Evolutionary conservation across 2,797 vertebrate species (phyloP).

Genomic region (Micrastur ruficollis): DNA sequence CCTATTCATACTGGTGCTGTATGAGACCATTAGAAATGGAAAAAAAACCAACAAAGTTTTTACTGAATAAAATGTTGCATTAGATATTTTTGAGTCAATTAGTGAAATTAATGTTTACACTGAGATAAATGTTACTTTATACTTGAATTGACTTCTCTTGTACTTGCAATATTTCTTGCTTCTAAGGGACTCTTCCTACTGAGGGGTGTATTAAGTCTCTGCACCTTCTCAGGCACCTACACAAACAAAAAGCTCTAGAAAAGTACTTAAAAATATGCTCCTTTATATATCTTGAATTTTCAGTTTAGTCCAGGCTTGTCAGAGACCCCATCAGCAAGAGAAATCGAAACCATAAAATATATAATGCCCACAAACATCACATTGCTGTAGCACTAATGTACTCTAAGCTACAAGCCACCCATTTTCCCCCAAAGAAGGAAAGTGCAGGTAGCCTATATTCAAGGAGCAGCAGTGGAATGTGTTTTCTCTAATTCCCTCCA

Average conservation of each 20-base stretch:
- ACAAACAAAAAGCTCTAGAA: neutral
- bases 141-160: neutral
- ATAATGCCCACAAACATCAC: neutral
- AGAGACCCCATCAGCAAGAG: neutral
- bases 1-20: neutral
- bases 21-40: neutral
- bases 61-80: neutral
- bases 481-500: constrained; percentile 52
- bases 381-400: neutral
- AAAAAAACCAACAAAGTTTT: neutral
- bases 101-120: neutral
- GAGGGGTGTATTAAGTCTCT: neutral
- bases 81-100: neutral
- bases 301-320: neutral
- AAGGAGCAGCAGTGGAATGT: neutral
- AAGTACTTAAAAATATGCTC: neutral
- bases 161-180: neutral
- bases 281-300: neutral
- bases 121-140: neutral
- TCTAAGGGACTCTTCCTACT: neutral
- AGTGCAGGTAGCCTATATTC: neutral
- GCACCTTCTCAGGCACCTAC: neutral
- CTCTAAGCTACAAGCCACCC: neutral
- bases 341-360: neutral
- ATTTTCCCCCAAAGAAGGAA: neutral